Percentiles rank a stretch among this genome's conserved stretches.
Evolutionary conservation across 2,113 vertebrate species (phyloP).

Genomic region (Antennarius striatus): DNA sequence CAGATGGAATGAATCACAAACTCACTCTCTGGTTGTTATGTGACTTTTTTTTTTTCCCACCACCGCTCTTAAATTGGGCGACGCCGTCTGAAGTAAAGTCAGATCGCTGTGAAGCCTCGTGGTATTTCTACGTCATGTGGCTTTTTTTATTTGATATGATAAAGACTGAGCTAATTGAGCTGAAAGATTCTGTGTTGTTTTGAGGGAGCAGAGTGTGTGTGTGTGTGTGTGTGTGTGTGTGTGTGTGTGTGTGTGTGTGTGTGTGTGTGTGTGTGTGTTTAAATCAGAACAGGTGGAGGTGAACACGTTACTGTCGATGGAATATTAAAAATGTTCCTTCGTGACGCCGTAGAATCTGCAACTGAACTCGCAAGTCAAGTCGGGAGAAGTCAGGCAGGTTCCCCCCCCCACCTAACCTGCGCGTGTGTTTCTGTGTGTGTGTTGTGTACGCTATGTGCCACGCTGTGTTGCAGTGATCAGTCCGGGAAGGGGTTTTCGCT

Average conservation of each 20-base stretch:
- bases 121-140: not conserved
- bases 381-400: slow-evolving; percentile 67
- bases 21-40: slow-evolving; percentile 27
- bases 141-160: slow-evolving; percentile 10
- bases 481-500: slow-evolving; percentile 32
- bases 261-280: no score
- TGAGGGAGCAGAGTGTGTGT: no score
- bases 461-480: slow-evolving; percentile 17
- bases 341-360: slow-evolving; percentile 10
- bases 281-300: no score
- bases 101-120: no score
- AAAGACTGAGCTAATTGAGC: not conserved
- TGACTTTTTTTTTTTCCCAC: slow-evolving; percentile 13
- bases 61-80: slow-evolving; percentile 5
- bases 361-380: slow-evolving; percentile 57
- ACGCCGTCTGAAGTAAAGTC: not conserved
- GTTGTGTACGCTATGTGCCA: slow-evolving; percentile 2
- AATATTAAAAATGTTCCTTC: not conserved
- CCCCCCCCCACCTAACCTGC: slow-evolving; percentile 27
- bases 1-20: slow-evolving; percentile 43
- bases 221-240: no score
- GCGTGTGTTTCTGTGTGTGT: not conserved
- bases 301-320: no score
- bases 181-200: no score
- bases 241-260: no score